Conservation (phyloP, 2,113 vertebrate species). For the Prinia subflava region DNA sequence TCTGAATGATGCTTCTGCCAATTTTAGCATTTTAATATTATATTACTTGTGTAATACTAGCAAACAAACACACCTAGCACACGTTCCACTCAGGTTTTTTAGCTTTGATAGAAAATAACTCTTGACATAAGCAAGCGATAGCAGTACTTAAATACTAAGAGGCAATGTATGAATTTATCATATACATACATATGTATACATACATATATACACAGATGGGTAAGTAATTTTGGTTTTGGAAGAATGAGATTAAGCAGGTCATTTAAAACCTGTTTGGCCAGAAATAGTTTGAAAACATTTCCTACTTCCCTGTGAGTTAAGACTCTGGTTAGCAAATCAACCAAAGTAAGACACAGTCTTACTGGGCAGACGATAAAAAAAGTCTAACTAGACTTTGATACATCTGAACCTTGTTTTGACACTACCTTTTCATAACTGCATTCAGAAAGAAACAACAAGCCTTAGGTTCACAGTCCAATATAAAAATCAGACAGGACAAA, state of each 20-base stretch:
- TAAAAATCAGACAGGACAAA: not conserved
- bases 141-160: not conserved
- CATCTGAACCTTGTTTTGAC: not conserved
- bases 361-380: not conserved
- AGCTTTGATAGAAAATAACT: not conserved
- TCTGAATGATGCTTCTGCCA: not conserved
- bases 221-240: not conserved
- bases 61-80: not conserved
- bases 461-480: not conserved
- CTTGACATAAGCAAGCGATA: not conserved
- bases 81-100: not conserved
- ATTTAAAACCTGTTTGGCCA: not conserved
- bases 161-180: not conserved
- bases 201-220: fast-evolving
- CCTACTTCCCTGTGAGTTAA: not conserved
- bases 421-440: not conserved
- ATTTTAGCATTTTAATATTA: not conserved
- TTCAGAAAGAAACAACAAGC: not conserved
- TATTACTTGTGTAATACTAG: not conserved
- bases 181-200: too few relatives aligned
- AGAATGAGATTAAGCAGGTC: not conserved
- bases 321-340: not conserved
- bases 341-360: not conserved
- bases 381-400: not conserved
- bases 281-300: not conserved